Evolutionary conservation across 2,888 invertebrate species (phyloP).

Genomic region (Sminthurinus aureus): DNA sequence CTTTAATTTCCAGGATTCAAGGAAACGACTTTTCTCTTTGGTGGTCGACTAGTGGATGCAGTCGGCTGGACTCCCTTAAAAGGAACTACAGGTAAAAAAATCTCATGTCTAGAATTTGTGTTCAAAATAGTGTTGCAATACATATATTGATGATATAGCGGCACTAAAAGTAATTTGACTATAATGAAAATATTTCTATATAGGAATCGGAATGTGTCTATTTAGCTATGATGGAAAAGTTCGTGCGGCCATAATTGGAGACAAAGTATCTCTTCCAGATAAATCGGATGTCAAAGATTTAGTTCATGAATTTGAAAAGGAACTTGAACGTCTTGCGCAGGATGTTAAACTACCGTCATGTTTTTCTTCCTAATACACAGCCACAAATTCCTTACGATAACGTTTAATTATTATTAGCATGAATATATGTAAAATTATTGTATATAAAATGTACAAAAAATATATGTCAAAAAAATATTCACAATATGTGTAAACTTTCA

Average conservation of each 20-base stretch:
- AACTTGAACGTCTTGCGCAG: conserved; percentile 48
- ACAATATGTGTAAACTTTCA: no score
- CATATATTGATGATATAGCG: no score
- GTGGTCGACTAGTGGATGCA: conserved; percentile 54
- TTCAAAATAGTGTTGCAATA: no score
- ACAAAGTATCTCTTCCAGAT: conserved; percentile 48
- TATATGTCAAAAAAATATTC: no score
- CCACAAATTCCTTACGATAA: no score
- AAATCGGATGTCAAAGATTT: conserved; percentile 49
- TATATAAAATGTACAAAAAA: no score
- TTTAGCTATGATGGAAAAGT: conserved; percentile 57
- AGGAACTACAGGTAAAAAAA: conserved; percentile 49
- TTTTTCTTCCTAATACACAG: background rate
- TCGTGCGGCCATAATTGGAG: conserved; percentile 55
- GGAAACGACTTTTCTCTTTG: conserved; percentile 52
- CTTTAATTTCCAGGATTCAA: conserved; percentile 28
- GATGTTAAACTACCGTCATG: conserved; percentile 35
- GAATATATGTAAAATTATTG: no score
- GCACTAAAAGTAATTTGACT: background rate
- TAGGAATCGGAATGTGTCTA: conserved; percentile 56
- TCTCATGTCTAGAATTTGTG: no score
- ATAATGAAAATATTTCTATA: conserved; percentile 19
- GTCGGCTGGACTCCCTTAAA: conserved; percentile 57
- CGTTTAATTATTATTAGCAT: no score
- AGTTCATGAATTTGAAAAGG: conserved; percentile 55